Base-by-base conservation (phyloP, 2,797 vertebrate species). In the Gallinago solitaria region DNA sequence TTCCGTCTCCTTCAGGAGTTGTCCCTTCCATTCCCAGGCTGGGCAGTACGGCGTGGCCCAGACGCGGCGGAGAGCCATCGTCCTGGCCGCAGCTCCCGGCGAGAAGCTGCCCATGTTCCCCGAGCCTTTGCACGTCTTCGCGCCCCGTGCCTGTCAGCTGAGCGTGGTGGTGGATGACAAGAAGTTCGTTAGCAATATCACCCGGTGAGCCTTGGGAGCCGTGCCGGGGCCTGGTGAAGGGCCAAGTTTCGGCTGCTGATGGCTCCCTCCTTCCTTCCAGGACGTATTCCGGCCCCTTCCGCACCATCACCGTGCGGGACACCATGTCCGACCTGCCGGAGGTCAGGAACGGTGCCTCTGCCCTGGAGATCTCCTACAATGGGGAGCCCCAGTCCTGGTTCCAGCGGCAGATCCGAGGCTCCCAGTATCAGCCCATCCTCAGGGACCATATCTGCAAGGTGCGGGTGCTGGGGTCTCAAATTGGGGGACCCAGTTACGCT, bases 351-450 rank as follows among this genome's bases (percentile, higher is more conserved):
- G 99, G 99, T 4, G 99, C 99, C 1, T 91, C 99, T 0, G 98
- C 98, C 0, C 89, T 99, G 76, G 99, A 99, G 97, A 99, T 99
- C 81, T 99, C 99, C 30, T 99, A 99, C 97, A 99, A 99, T 0
- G 99, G 99, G 4, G 99, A 99, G 80, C 99, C 99, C 3, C 99
- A 99, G 98, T 99, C 99, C n/a, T 99, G 99, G 99, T 99, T 99
- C 98, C 99, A 99, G 98, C 98, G 99, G 78, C 99, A 99, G 89
- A 99, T 99, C 89, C 97, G 99, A 57, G 99, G 99, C 50, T 98
- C 99, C 0, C 99, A 99, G 94, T 99, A 99, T 90, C 99, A 99
- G 94, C 99, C 99, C 35, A 99, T 99, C 96, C 99, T 99, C 97
- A 98, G 98, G 97, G 99, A 99, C 90, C 99, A 99, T 51, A 99